These are phyloP conservation scores for Malthinus seriepunctatus DNA, from an alignment of 2,888 invertebrate genomes.

Conservation along the genomic window DNA sequence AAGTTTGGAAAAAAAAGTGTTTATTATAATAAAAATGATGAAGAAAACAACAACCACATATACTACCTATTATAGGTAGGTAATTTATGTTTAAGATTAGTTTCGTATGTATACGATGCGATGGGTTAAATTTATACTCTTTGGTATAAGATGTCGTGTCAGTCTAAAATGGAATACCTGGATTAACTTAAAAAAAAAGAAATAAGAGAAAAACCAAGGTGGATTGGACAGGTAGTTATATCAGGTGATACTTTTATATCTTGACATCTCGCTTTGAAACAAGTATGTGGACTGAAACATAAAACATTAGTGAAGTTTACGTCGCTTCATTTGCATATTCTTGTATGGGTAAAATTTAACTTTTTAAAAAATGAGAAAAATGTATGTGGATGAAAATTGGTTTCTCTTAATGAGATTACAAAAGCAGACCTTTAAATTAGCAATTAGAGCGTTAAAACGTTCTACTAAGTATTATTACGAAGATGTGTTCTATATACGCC, in stretches of 20 bases:
- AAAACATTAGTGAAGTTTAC: slow-evolving; percentile 37
- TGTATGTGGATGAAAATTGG: too few species aligned
- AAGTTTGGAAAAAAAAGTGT: slow-evolving; percentile 39
- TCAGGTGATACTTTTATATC: slow-evolving; percentile 52
- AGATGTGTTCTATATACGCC: too few species aligned
- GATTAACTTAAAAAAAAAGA: slow-evolving; percentile 17
- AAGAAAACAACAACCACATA: slow-evolving; percentile 40
- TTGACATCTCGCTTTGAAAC: slow-evolving; percentile 44
- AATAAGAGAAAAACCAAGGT: slow-evolving; percentile 34
- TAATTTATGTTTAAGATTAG: slow-evolving; percentile 41
- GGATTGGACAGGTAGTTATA: slow-evolving; percentile 49
- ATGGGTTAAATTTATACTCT: slow-evolving; percentile 43
- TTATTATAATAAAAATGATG: slow-evolving; percentile 36
- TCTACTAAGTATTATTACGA: too few species aligned
- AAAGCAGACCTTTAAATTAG: too few species aligned
- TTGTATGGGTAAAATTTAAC: neutral
- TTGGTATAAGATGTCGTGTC: slow-evolving; percentile 33
- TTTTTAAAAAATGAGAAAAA: neutral
- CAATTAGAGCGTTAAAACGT: too few species aligned
- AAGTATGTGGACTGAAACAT: slow-evolving; percentile 36
- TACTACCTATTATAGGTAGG: too few species aligned
- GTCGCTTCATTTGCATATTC: slow-evolving; percentile 41
- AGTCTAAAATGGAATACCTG: slow-evolving; percentile 22
- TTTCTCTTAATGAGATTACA: too few species aligned
- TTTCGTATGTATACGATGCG: slow-evolving; percentile 24